These are phyloP conservation scores for Endotricha flammealis DNA, from an alignment of 2,888 invertebrate genomes.

Conservation along the genomic window DNA sequence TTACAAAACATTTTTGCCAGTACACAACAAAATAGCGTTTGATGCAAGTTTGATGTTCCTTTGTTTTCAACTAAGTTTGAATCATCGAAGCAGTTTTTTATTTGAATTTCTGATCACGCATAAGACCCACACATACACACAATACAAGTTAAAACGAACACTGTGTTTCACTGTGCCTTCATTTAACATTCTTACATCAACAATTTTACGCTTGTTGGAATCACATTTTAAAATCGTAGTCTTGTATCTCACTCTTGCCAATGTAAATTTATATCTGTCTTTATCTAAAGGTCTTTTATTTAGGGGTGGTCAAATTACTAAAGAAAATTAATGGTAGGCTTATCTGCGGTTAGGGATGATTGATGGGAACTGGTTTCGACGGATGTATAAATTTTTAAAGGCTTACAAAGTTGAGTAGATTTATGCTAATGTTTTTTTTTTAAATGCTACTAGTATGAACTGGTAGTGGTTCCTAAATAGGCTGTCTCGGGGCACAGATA, in stretches of 20 bases:
- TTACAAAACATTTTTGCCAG: slow-evolving; percentile 10
- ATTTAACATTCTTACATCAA: neutral
- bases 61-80: slow-evolving; percentile 22
- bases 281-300: slow-evolving; percentile 37
- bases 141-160: slow-evolving; percentile 9
- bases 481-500: too few relatives aligned
- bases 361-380: slow-evolving; percentile 13
- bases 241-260: slow-evolving; percentile 30
- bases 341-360: slow-evolving; percentile 21
- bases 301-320: slow-evolving; percentile 29
- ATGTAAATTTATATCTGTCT: slow-evolving; percentile 31
- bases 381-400: slow-evolving; percentile 1
- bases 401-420: too few relatives aligned
- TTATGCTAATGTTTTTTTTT: too few relatives aligned
- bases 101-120: slow-evolving; percentile 60
- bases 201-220: slow-evolving; percentile 27
- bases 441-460: too few relatives aligned
- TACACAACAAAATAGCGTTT: too few relatives aligned
- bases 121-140: slow-evolving; percentile 32
- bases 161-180: slow-evolving; percentile 22
- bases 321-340: slow-evolving; percentile 25
- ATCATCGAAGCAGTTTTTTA: slow-evolving; percentile 44
- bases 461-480: too few relatives aligned
- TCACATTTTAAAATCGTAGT: slow-evolving; percentile 14
- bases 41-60: slow-evolving; percentile 18